phyloP scores from a whole-genome alignment of 2,888 invertebrate genomes.

The Drosophila peninsularis region DNA sequence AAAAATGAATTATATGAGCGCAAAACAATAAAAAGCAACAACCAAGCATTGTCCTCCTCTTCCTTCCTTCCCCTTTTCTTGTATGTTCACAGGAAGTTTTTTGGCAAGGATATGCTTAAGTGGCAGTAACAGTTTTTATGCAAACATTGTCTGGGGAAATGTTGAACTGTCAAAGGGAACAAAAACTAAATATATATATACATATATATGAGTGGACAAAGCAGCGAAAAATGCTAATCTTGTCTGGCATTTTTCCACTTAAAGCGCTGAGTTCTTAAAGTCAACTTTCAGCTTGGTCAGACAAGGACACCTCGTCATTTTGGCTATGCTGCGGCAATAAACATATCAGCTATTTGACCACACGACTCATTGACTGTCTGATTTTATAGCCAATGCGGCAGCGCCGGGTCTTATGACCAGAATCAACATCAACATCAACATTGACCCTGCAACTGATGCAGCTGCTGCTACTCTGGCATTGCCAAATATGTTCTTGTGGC shows the following conservation, averaged over 20 bases:
- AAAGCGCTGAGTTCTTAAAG: slow-evolving; percentile 29
- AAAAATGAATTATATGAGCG: slow-evolving; percentile 35
- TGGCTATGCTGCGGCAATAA: slow-evolving; percentile 66
- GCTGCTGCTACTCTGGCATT: slow-evolving; percentile 21
- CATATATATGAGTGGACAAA: neutral
- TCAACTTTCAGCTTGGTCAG: slow-evolving; percentile 45
- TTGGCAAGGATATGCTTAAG: slow-evolving; percentile 75
- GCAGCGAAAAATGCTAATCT: slow-evolving; percentile 35
- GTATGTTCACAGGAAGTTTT: slow-evolving; percentile 49
- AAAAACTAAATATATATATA: slow-evolving; percentile 9
- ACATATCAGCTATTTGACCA: slow-evolving; percentile 71
- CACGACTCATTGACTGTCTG: slow-evolving; percentile 76
- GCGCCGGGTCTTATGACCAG: slow-evolving; percentile 48
- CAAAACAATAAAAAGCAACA: slow-evolving; percentile 61
- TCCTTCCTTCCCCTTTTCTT: slow-evolving; percentile 18
- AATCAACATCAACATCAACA: slow-evolving; percentile 48
- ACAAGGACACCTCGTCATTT: slow-evolving; percentile 76
- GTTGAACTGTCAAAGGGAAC: slow-evolving; percentile 33
- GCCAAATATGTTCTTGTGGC: slow-evolving; percentile 78
- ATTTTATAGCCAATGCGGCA: slow-evolving; percentile 64
- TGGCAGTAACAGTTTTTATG: slow-evolving; percentile 75
- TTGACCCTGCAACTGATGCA: slow-evolving; percentile 64
- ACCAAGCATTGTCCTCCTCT: slow-evolving; percentile 18
- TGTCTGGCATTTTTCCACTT: slow-evolving; percentile 21
- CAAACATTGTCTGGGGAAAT: slow-evolving; percentile 73